Percentiles rank a stretch among this genome's conserved stretches.
These are phyloP conservation scores for Andrena haemorrhoa DNA, from an alignment of 2,888 invertebrate genomes.

Conservation along the genomic window DNA sequence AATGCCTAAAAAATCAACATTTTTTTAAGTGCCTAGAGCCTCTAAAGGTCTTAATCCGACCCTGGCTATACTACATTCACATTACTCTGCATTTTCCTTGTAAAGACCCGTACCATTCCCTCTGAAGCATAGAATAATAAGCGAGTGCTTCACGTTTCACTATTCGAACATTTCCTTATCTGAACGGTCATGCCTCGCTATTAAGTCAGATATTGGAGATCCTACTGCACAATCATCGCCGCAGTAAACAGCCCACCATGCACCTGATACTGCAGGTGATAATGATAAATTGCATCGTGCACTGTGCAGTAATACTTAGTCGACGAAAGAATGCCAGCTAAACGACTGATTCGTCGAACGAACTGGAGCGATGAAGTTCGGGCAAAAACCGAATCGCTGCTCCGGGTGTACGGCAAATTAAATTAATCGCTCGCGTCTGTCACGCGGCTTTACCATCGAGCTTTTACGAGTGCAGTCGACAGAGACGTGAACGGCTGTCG, in stretches of 20 bases:
- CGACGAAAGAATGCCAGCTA: conserved; percentile 16
- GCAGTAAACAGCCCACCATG: not conserved
- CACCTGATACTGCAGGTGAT: not conserved
- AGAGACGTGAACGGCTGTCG: conserved; percentile 27
- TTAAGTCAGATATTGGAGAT: no score
- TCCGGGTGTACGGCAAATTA: conserved; percentile 27
- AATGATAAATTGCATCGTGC: conserved; percentile 5
- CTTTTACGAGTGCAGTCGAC: conserved; percentile 43
- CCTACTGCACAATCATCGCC: not conserved
- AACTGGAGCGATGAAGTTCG: conserved; percentile 23
- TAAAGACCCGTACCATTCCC: no score
- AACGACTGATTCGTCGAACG: conserved; percentile 29
- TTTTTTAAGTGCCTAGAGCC: no score
- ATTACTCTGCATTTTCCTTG: no score
- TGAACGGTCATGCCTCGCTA: no score
- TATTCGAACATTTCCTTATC: no score
- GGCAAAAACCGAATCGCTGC: conserved; percentile 8
- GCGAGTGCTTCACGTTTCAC: no score
- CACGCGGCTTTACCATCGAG: conserved; percentile 34
- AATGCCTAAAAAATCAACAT: no score
- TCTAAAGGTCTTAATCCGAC: no score
- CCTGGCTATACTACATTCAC: no score
- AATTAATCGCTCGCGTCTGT: conserved; percentile 44
- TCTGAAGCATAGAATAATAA: no score
- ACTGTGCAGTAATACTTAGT: not conserved